Conservation (phyloP, 2,113 vertebrate genomes). For the Eudorcas thomsonii region DNA sequence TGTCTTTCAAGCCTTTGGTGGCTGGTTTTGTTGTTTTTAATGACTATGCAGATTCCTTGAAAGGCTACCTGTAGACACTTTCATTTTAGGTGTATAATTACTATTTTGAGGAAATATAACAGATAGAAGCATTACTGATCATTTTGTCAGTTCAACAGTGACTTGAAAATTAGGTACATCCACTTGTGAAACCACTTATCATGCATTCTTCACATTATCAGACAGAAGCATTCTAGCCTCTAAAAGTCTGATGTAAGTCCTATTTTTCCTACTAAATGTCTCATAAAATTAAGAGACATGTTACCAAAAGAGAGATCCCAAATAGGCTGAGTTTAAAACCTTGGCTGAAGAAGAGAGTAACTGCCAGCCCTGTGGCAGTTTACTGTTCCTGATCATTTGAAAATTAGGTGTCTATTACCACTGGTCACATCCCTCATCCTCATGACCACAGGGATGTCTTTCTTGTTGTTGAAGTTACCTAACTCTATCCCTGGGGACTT, state of each 20-base stretch:
- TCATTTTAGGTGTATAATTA: neutral
- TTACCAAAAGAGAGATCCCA: conserved; percentile 8
- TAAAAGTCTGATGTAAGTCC: conserved; percentile 1
- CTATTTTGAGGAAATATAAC: neutral
- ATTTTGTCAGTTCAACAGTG: neutral
- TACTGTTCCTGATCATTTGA: neutral
- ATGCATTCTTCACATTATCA: neutral
- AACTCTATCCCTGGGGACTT: neutral
- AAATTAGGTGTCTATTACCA: conserved; percentile 16
- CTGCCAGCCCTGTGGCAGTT: neutral
- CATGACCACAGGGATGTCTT: neutral
- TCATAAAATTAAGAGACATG: conserved; percentile 29
- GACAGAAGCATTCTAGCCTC: conserved; percentile 4
- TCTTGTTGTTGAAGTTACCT: neutral
- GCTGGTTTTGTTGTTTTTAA: neutral
- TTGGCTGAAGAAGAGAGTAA: neutral
- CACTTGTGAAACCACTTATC: conserved; percentile 27
- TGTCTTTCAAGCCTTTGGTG: neutral
- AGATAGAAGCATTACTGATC: neutral
- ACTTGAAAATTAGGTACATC: conserved; percentile 17
- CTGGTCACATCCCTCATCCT: neutral
- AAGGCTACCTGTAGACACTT: neutral
- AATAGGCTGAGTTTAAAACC: conserved; percentile 22
- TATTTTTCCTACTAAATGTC: neutral
- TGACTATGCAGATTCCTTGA: neutral